A percentile compares a stretch with the other conserved stretches of the same genome.
Evolutionary conservation across 2,797 vertebrate species (phyloP).

Genomic region (Dryobates pubescens): DNA sequence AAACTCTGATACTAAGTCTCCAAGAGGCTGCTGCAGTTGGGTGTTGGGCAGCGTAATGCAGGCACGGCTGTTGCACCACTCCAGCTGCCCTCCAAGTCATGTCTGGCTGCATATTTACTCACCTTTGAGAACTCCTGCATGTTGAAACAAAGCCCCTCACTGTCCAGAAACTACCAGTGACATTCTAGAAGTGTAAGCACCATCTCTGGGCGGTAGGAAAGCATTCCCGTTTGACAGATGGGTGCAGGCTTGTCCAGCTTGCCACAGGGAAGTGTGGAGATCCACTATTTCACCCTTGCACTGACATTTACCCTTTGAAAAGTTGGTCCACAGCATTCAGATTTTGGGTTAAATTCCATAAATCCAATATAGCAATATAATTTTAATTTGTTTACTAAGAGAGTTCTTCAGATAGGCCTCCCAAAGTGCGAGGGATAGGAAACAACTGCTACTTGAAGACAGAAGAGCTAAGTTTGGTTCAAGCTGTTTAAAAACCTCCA

Average conservation of each 20-base stretch:
- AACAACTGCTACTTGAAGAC: not conserved
- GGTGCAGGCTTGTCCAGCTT: not conserved
- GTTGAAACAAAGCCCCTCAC: not conserved
- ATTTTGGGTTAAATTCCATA: not conserved
- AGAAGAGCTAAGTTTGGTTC: not conserved
- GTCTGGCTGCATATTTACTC: not conserved
- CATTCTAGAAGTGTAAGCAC: not conserved
- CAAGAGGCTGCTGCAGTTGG: not conserved
- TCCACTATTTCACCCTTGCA: not conserved
- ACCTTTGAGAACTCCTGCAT: not conserved
- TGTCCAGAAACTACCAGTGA: not conserved
- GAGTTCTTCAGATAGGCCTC: conserved; percentile 4
- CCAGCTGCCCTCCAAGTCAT: not conserved
- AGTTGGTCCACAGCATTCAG: not conserved
- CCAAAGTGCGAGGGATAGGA: not conserved
- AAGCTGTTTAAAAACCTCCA: conserved; percentile 16
- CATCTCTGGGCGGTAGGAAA: not conserved
- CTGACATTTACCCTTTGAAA: not conserved
- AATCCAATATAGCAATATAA: not conserved
- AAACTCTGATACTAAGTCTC: not conserved
- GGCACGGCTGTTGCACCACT: not conserved
- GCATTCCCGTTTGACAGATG: not conserved
- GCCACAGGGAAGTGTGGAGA: not conserved
- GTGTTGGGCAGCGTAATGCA: fast-evolving
- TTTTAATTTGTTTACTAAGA: conserved; percentile 23